A percentile compares a stretch with the other conserved stretches of the same genome.
Conservation (phyloP, 1,140 invertebrate species). For the Branchinecta lynchi region DNA sequence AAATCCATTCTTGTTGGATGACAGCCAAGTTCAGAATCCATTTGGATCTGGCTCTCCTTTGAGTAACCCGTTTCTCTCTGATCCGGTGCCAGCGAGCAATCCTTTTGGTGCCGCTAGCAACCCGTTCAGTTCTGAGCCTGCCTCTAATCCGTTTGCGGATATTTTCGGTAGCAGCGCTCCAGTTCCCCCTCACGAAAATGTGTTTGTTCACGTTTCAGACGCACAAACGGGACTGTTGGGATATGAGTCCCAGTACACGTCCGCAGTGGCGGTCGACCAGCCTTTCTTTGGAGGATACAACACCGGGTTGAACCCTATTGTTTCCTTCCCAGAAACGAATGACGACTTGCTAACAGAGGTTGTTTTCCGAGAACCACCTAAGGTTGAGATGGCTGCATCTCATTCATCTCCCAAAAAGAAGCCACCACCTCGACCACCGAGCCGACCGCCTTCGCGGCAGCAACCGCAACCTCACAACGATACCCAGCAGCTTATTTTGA, state of each 20-base stretch:
- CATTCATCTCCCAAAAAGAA: conserved; percentile 13
- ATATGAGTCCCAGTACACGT: background rate
- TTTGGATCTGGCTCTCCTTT: background rate
- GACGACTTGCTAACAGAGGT: background rate
- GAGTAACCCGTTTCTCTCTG: background rate
- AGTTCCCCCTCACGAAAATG: background rate
- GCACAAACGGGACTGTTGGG: conserved; percentile 1
- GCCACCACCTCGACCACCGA: conserved; percentile 17
- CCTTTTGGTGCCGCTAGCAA: background rate
- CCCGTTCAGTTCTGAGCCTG: background rate
- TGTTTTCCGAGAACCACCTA: background rate
- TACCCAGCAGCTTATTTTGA: conserved; percentile 66
- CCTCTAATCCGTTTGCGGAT: background rate
- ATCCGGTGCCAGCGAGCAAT: background rate
- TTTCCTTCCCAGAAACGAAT: background rate
- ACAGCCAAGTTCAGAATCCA: background rate
- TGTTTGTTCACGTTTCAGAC: background rate
- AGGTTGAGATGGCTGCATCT: background rate
- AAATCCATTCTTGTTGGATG: background rate
- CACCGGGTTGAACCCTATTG: background rate
- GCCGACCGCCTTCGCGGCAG: background rate
- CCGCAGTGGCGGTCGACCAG: background rate
- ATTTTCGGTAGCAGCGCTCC: background rate
- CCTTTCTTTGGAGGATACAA: background rate
- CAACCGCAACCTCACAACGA: conserved; percentile 13